phyloP scores from a whole-genome alignment of 2,113 vertebrate species.

The Cygnus buccinator region DNA sequence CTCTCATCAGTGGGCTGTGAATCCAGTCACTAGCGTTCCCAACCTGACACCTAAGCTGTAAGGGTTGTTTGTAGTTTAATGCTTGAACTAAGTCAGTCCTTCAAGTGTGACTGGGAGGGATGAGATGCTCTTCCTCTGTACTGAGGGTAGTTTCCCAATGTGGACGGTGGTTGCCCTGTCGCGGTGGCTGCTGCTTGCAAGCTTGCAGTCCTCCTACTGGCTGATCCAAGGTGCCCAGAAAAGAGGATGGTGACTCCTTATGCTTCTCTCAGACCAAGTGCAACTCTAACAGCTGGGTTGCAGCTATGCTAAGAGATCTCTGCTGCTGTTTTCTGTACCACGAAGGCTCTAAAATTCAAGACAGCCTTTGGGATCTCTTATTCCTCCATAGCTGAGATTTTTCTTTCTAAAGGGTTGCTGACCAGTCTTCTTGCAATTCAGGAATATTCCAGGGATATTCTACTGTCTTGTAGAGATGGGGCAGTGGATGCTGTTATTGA shows the following conservation, averaged over 20 bases:
- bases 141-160: accelerated
- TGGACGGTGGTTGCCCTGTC: not conserved
- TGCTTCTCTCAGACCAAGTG: not conserved
- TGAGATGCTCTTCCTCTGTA: not conserved
- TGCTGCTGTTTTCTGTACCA: not conserved
- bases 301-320: not conserved
- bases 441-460: not conserved
- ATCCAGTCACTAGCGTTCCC: accelerated
- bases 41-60: accelerated
- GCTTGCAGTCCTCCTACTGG: not conserved
- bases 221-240: accelerated
- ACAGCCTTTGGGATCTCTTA: not conserved
- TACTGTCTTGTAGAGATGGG: not conserved
- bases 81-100: not conserved
- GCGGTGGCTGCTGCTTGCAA: not conserved
- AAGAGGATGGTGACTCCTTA: not conserved
- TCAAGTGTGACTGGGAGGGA: not conserved
- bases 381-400: not conserved
- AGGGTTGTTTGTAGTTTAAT: not conserved
- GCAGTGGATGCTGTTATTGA: not conserved
- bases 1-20: accelerated
- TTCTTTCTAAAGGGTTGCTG: not conserved
- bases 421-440: not conserved
- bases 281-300: not conserved
- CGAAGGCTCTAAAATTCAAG: not conserved